These are phyloP conservation scores for Liasis olivaceus DNA, from an alignment of 2,797 vertebrate species.

Conservation along the genomic window DNA sequence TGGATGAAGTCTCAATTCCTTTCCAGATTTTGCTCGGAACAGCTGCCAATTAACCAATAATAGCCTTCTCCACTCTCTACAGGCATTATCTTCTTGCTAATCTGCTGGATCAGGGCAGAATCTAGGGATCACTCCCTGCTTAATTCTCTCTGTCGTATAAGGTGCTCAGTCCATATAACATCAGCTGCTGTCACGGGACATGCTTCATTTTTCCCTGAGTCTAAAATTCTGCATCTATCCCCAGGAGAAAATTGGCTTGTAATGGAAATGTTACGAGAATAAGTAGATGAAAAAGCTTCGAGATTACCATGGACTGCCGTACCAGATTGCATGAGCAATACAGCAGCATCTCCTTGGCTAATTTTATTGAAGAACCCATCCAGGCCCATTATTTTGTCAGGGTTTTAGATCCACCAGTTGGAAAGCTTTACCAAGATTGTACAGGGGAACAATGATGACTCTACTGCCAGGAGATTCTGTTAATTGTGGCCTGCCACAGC, in stretches of 20 bases:
- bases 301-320: background rate
- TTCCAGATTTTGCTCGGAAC: conserved; percentile 19
- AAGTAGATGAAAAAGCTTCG: background rate
- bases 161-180: background rate
- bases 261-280: background rate
- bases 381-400: background rate
- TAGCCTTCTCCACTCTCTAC: background rate
- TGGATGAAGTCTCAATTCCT: background rate
- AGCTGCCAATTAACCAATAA: background rate
- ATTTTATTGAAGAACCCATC: background rate
- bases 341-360: background rate
- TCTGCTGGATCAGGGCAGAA: background rate
- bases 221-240: background rate
- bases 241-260: background rate
- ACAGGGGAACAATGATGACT: conserved; percentile 28
- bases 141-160: background rate
- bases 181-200: conserved; percentile 1
- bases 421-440: conserved; percentile 34
- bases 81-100: background rate
- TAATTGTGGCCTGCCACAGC: conserved; percentile 44
- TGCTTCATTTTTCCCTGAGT: background rate
- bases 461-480: conserved; percentile 50
- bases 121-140: background rate
- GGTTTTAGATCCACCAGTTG: conserved; percentile 45
- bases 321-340: background rate